Percentiles rank a stretch among this genome's conserved stretches.
These are phyloP conservation scores for Drosophila cognata DNA, from an alignment of 2,888 invertebrate genomes.

Conservation along the genomic window DNA sequence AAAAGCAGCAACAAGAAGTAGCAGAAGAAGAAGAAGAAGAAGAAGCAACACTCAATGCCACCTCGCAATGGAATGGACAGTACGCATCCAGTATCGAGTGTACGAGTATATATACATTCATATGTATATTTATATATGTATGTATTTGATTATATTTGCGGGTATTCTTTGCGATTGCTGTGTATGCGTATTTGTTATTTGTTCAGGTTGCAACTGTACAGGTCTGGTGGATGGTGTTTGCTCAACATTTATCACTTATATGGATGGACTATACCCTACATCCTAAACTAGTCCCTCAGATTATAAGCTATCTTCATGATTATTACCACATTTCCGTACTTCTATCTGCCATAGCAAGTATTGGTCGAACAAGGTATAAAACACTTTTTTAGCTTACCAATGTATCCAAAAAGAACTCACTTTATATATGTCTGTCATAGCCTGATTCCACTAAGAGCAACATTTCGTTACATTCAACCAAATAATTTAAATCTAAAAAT, in stretches of 20 bases:
- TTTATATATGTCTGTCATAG: background rate
- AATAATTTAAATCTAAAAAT: background rate
- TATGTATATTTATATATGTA: background rate
- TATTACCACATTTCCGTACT: background rate
- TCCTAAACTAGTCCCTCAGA: background rate
- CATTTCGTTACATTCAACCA: background rate
- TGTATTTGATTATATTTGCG: slow-evolving; percentile 1
- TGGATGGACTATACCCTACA: background rate
- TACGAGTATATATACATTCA: background rate
- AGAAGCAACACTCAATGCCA: slow-evolving; percentile 50
- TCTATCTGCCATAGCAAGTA: background rate
- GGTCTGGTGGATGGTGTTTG: slow-evolving; percentile 26
- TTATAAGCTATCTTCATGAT: background rate
- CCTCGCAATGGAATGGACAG: slow-evolving; percentile 21
- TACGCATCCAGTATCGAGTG: slow-evolving; percentile 39
- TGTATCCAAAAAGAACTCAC: background rate
- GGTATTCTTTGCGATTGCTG: slow-evolving; percentile 1
- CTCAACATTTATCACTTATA: background rate
- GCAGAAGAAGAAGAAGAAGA: slow-evolving; percentile 16
- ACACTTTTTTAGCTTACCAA: background rate
- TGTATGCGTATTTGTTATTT: slow-evolving; percentile 6
- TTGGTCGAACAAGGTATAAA: background rate
- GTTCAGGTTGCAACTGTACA: slow-evolving; percentile 14
- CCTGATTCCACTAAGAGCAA: background rate
- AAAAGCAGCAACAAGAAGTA: slow-evolving; percentile 29